phyloP scores from a whole-genome alignment of 2,113 vertebrate genomes.

The Struthidea cinerea region DNA sequence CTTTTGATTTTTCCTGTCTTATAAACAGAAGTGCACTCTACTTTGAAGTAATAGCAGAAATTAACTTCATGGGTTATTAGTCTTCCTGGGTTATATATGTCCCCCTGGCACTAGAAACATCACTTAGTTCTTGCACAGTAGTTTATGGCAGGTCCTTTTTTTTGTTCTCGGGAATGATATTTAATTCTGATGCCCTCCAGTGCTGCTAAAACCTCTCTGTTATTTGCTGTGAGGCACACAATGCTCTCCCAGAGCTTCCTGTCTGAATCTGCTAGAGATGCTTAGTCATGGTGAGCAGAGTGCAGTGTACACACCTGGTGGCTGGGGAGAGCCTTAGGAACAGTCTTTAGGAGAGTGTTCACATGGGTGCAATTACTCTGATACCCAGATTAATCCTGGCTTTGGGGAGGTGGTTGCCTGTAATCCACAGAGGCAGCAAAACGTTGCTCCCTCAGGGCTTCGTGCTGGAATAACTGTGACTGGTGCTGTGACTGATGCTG shows the following conservation, averaged over 20 bases:
- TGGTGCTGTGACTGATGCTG: not conserved
- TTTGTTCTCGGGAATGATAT: not conserved
- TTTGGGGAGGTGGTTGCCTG: not conserved
- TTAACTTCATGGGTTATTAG: not conserved
- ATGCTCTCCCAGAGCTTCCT: not conserved
- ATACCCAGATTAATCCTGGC: not conserved
- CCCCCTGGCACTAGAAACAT: not conserved
- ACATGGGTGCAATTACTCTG: not conserved
- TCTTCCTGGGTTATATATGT: not conserved
- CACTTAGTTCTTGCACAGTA: not conserved
- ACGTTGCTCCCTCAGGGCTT: not conserved
- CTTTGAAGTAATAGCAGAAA: not conserved
- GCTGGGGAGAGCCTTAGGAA: not conserved
- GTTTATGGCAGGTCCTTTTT: not conserved
- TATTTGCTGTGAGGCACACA: not conserved
- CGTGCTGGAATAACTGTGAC: rapidly evolving
- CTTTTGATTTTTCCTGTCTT: not conserved
- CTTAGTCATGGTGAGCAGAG: not conserved
- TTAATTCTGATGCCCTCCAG: not conserved
- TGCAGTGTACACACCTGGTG: not conserved
- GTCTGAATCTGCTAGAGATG: not conserved
- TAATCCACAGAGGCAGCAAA: not conserved
- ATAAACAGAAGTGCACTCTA: not conserved
- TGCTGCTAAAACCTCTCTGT: not conserved
- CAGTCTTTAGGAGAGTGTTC: not conserved